Evolutionary conservation across 2,888 invertebrate species (phyloP).

Genomic region (Pollenia amentaria): DNA sequence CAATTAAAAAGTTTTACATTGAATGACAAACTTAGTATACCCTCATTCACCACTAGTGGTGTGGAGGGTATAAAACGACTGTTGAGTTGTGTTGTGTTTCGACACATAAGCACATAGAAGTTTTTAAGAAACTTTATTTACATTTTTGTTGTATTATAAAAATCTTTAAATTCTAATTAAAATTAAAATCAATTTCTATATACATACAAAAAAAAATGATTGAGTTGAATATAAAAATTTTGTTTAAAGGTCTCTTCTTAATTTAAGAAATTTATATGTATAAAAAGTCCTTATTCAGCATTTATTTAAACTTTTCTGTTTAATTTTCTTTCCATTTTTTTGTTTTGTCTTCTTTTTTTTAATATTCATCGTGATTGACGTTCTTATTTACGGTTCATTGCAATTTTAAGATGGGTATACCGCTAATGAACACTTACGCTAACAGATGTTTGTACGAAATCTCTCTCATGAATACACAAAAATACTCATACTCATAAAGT

Average conservation of each 20-base stretch:
- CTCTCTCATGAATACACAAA: not conserved
- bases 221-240: not conserved
- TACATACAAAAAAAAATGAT: too few relatives aligned
- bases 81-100: too few relatives aligned
- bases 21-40: too few relatives aligned
- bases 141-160: too few relatives aligned
- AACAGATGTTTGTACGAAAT: constrained; percentile 61
- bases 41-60: too few relatives aligned
- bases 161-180: too few relatives aligned
- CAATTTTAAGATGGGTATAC: constrained; percentile 65
- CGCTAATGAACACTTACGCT: constrained; percentile 71
- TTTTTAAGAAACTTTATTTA: too few relatives aligned
- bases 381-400: constrained; percentile 70
- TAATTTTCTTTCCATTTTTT: constrained; percentile 1
- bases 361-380: constrained; percentile 66
- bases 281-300: constrained; percentile 17
- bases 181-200: too few relatives aligned
- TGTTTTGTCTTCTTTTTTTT: constrained; percentile 29
- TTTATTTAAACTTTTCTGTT: not conserved
- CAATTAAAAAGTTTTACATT: too few relatives aligned
- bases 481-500: constrained; percentile 2
- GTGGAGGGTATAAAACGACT: too few relatives aligned
- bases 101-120: too few relatives aligned
- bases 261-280: not conserved
- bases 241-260: not conserved